Conservation (phyloP, 2,113 vertebrate genomes). For the Chaetorhynchus papuensis region DNA sequence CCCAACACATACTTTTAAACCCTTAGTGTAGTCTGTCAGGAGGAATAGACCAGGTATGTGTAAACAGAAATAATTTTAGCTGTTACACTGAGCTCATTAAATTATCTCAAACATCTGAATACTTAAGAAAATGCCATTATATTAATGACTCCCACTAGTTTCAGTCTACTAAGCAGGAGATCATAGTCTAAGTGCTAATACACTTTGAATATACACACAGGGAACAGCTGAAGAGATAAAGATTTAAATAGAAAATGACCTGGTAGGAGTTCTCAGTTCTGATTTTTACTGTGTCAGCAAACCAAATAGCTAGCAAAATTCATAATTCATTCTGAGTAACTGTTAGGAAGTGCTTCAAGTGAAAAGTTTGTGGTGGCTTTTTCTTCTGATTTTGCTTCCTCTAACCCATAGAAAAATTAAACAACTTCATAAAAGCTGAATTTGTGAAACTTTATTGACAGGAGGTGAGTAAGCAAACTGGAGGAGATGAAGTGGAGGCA, state of each 20-base stretch:
- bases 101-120: neutral
- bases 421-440: neutral
- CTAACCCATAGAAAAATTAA: neutral
- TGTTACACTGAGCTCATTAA: neutral
- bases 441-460: neutral
- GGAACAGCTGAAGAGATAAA: neutral
- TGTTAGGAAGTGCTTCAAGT: neutral
- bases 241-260: neutral
- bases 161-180: neutral
- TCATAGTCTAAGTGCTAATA: neutral
- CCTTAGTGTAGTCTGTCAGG: neutral
- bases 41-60: neutral
- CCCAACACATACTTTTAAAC: neutral
- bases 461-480: neutral
- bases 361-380: neutral
- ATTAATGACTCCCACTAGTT: neutral
- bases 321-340: neutral
- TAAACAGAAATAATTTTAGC: neutral
- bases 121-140: neutral
- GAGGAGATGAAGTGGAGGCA: neutral
- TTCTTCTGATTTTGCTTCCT: neutral
- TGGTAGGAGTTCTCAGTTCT: neutral
- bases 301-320: neutral
- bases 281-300: slow-evolving; percentile 4
- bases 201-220: neutral